Evolutionary conservation across 2,113 vertebrate genomes (phyloP), one percentile per base, ranked within the genome.

Genomic region (Oncorhynchus gorbuscha): DNA sequence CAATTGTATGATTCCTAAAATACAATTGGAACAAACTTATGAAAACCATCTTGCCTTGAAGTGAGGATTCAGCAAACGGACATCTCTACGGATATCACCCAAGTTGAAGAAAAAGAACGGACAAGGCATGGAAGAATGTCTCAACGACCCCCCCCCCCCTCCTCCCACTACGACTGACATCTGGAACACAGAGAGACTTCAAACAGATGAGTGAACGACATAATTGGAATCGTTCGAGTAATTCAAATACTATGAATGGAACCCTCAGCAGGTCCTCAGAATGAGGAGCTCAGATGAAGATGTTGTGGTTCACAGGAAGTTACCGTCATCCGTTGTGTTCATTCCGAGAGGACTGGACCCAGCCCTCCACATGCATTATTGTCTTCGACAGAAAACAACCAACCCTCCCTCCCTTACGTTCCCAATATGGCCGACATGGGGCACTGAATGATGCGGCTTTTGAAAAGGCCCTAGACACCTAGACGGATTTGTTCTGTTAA

Each of bases 31-130:
- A 62, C 18, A 22, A 62, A 62, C n/a, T 62, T 22, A 62, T 62
- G n/a, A 62, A 55, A 62, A 62, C 91, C 91, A 49, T 80, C 86
- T 85, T 92, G 91, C 89, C 91, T 91, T 92, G 90, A 84, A 86
- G 1, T 75, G 81, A 87, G 85, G 82, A 85, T 78, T 3, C 81
- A 82, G 45, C 73, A 74, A 74, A 86, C 83, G 73, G 80, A 83
- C 70, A 76, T 61, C 65, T 75, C 32, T 51, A 72, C 74, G 72
- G 78, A 81, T 79, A 77, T 68, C 58, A 62, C 51, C 72, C 74
- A 79, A 9, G 77, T 86, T 83, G 24, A 20, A 39, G 13, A 35
- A 32, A 20, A 45, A 35, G 8, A 70, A 48, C 59, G 24, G n/a
- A 22, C 9, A 62, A 9, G n/a, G 7, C 2, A 9, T 11, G 1